Evolutionary conservation across 2,797 vertebrate species (phyloP).

Genomic region (Podarcis lilfordi): DNA sequence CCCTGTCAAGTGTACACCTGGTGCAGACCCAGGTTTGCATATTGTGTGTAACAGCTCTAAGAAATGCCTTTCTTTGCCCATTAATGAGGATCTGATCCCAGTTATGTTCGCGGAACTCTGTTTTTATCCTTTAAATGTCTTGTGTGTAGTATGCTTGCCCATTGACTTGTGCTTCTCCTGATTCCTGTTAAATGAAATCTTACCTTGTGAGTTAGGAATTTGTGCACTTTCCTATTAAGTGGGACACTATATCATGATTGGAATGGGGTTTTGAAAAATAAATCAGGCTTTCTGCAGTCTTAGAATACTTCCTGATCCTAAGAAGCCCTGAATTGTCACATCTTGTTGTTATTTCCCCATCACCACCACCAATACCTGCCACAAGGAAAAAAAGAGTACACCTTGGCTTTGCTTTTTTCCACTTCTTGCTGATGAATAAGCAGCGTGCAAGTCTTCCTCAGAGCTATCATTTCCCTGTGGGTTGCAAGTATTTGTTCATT

Average conservation of each 20-base stretch:
- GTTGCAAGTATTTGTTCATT: slow-evolving; percentile 76
- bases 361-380: slow-evolving; percentile 25
- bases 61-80: not conserved
- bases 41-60: not conserved
- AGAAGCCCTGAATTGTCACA: not conserved
- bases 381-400: slow-evolving; percentile 55
- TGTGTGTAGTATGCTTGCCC: not conserved
- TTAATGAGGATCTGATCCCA: not conserved
- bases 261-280: not conserved
- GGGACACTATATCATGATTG: not conserved
- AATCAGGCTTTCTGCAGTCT: not conserved
- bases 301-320: not conserved
- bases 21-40: not conserved
- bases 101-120: not conserved
- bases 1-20: not conserved
- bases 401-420: slow-evolving; percentile 48
- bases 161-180: not conserved
- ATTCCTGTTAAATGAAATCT: not conserved
- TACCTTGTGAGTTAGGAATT: not conserved
- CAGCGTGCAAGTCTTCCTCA: slow-evolving; percentile 60
- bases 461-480: slow-evolving; percentile 64
- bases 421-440: slow-evolving; percentile 59
- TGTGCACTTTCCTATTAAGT: not conserved
- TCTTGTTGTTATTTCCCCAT: not conserved
- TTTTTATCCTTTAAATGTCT: not conserved